Conservation (phyloP, 1,140 invertebrate species). For the Schlechtendalia chinensis region DNA sequence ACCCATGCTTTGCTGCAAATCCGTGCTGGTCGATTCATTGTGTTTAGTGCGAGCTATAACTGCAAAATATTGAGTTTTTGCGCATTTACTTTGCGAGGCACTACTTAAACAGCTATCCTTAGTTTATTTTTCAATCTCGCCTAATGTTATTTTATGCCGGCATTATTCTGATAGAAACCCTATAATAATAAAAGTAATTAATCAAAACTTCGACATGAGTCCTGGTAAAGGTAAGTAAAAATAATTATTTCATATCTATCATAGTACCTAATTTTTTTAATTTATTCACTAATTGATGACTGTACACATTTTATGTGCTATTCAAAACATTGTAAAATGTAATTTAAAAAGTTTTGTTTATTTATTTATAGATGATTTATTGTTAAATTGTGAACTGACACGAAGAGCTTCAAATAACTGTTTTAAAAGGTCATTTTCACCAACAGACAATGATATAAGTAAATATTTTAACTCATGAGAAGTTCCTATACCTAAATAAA, state of each 20-base stretch:
- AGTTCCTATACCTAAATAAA: too few species aligned
- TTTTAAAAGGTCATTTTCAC: constrained; percentile 1
- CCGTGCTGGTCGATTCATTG: neutral
- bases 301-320: neutral
- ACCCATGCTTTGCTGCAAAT: neutral
- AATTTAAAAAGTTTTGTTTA: neutral
- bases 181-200: neutral
- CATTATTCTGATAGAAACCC: too few species aligned
- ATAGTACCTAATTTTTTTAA: too few species aligned
- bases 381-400: neutral
- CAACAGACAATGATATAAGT: neutral
- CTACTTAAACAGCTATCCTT: too few species aligned
- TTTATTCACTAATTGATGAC: too few species aligned
- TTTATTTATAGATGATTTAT: neutral
- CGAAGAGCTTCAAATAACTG: neutral
- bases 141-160: too few species aligned
- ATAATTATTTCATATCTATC: neutral
- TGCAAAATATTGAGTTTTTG: too few species aligned
- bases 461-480: too few species aligned
- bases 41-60: too few species aligned
- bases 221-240: neutral
- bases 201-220: neutral
- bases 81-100: too few species aligned
- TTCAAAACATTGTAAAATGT: neutral
- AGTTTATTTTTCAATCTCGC: too few species aligned